These are phyloP conservation scores for Tupiocoris notatus DNA, from an alignment of 2,888 invertebrate genomes.

Conservation along the genomic window DNA sequence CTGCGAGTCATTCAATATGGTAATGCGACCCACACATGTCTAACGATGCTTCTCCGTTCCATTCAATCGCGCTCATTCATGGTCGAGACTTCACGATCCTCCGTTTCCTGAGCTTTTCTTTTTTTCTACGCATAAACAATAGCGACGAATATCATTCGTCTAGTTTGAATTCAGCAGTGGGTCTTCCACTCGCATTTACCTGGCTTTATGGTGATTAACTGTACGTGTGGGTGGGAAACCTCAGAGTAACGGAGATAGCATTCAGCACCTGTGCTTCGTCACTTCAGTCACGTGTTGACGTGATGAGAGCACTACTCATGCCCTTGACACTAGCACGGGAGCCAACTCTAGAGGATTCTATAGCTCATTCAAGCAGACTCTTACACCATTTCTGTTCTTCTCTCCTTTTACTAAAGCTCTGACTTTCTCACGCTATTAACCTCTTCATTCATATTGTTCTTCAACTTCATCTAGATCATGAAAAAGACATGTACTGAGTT, in stretches of 20 bases:
- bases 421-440: not conserved
- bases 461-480: not conserved
- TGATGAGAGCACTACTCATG: not conserved
- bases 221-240: slow-evolving; percentile 8
- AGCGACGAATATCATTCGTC: slow-evolving; percentile 15
- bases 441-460: not conserved
- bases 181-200: slow-evolving; percentile 31
- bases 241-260: not conserved
- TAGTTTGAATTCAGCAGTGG: slow-evolving; percentile 33
- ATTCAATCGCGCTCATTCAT: slow-evolving; percentile 41
- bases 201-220: not conserved
- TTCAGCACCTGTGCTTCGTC: slow-evolving; percentile 6
- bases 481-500: too few relatives aligned
- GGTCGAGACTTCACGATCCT: slow-evolving; percentile 8
- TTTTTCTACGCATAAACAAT: slow-evolving; percentile 30
- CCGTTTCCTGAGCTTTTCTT: slow-evolving; percentile 23
- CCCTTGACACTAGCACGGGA: not conserved
- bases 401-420: not conserved
- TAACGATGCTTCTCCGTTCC: slow-evolving; percentile 19
- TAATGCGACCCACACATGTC: slow-evolving; percentile 35
- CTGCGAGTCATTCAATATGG: slow-evolving; percentile 40
- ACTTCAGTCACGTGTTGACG: not conserved
- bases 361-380: not conserved
- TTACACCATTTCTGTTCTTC: not conserved
- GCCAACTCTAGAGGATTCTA: not conserved